Evolutionary conservation across 2,888 invertebrate genomes (phyloP).

Genomic region (Brachyopa scutellaris): DNA sequence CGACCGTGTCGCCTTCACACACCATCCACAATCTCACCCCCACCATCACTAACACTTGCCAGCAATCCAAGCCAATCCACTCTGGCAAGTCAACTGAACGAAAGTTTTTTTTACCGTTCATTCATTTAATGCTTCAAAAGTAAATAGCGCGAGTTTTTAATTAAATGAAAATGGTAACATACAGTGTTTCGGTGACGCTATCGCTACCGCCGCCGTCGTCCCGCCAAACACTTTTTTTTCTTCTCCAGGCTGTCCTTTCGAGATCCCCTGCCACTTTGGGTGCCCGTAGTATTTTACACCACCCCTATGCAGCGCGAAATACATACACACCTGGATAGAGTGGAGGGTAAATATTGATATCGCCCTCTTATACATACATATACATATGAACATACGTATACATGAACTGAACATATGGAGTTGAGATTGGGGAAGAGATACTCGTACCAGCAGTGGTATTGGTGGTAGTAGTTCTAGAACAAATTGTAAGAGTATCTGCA

Average conservation of each 20-base stretch:
- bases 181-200: conserved; percentile 54
- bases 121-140: conserved; percentile 68
- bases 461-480: conserved; percentile 10
- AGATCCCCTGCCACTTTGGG: neutral
- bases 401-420: neutral
- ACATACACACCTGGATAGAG: neutral
- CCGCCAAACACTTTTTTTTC: neutral
- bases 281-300: conserved; percentile 22
- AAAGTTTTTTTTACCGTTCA: conserved; percentile 66
- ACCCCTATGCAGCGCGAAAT: neutral
- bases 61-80: conserved; percentile 59
- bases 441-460: neutral
- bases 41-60: neutral
- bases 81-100: conserved; percentile 61
- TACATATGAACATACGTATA: neutral
- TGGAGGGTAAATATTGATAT: conserved; percentile 54
- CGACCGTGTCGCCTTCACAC: neutral
- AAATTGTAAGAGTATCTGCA: conserved; percentile 18
- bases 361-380: conserved; percentile 19
- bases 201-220: conserved; percentile 9
- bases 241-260: conserved; percentile 10
- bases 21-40: neutral
- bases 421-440: conserved; percentile 16
- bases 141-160: conserved; percentile 71
- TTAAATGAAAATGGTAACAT: conserved; percentile 70